These are phyloP conservation scores for Diogma glabrata DNA, from an alignment of 2,888 invertebrate genomes.

Conservation along the genomic window DNA sequence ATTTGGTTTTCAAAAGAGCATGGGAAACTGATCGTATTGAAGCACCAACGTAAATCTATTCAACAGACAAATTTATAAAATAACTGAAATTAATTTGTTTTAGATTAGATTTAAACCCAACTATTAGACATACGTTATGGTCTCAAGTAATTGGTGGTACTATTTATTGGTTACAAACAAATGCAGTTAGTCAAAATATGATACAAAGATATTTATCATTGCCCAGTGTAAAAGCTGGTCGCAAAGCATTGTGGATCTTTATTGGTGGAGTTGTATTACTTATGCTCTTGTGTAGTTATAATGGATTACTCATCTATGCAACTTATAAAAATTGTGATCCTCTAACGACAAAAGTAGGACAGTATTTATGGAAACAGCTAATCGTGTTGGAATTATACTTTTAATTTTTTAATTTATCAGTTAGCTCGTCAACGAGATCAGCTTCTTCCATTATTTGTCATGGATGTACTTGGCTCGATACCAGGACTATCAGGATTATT, in stretches of 20 bases:
- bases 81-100: constrained; percentile 18
- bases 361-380: too few relatives aligned
- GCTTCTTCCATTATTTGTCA: constrained; percentile 71
- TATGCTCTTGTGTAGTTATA: constrained; percentile 43
- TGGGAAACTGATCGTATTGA: constrained; percentile 59
- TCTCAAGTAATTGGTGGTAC: constrained; percentile 64
- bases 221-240: constrained; percentile 51
- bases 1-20: constrained; percentile 52
- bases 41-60: constrained; percentile 47
- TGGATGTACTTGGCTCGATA: constrained; percentile 63
- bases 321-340: constrained; percentile 54
- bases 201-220: constrained; percentile 73
- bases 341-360: constrained; percentile 43
- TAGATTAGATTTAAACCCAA: constrained; percentile 67
- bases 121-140: constrained; percentile 74
- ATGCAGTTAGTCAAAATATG: constrained; percentile 78
- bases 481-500: constrained; percentile 79
- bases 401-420: constrained; percentile 26
- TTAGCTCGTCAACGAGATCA: constrained; percentile 64
- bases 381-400: not conserved
- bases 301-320: constrained; percentile 50
- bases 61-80: not conserved
- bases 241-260: constrained; percentile 44
- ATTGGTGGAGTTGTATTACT: constrained; percentile 41
- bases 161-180: constrained; percentile 66